These are phyloP conservation scores for Phenacoccus solenopsis DNA, from an alignment of 1,140 invertebrate genomes.

Conservation along the genomic window DNA sequence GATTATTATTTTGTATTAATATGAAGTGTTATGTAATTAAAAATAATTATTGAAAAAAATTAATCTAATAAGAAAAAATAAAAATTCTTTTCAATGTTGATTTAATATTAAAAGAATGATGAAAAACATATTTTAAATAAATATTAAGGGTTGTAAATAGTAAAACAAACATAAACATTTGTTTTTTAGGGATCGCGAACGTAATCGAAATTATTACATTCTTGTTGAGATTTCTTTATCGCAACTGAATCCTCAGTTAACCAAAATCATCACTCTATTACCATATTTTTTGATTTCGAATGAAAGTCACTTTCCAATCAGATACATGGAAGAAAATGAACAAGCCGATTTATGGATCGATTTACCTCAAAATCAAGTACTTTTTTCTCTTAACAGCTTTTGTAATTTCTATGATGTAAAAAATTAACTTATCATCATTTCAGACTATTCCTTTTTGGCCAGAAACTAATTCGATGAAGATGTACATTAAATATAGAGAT, in stretches of 20 bases:
- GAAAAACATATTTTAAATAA: too few relatives aligned
- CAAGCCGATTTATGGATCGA: constrained; percentile 72
- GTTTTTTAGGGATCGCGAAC: constrained; percentile 44
- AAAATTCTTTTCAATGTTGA: too few relatives aligned
- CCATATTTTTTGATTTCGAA: constrained; percentile 75
- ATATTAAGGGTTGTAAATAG: too few relatives aligned
- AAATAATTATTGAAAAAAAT: too few relatives aligned
- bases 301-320: constrained; percentile 49
- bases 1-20: not conserved
- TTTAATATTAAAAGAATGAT: too few relatives aligned
- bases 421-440: too few relatives aligned
- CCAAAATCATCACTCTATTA: constrained; percentile 70
- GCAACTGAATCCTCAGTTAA: constrained; percentile 53
- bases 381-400: too few relatives aligned
- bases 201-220: constrained; percentile 47
- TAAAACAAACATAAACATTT: too few relatives aligned
- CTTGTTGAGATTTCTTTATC: constrained; percentile 45
- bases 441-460: constrained; percentile 64
- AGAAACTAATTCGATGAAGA: constrained; percentile 61
- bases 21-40: too few relatives aligned
- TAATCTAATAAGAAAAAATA: too few relatives aligned
- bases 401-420: too few relatives aligned
- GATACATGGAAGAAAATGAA: constrained; percentile 77
- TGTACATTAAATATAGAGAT: constrained; percentile 65
- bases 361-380: constrained; percentile 48